A percentile compares a stretch with the other conserved stretches of the same genome.
phyloP scores from a whole-genome alignment of 2,113 vertebrate genomes.

The Oreotrochilus melanogaster region DNA sequence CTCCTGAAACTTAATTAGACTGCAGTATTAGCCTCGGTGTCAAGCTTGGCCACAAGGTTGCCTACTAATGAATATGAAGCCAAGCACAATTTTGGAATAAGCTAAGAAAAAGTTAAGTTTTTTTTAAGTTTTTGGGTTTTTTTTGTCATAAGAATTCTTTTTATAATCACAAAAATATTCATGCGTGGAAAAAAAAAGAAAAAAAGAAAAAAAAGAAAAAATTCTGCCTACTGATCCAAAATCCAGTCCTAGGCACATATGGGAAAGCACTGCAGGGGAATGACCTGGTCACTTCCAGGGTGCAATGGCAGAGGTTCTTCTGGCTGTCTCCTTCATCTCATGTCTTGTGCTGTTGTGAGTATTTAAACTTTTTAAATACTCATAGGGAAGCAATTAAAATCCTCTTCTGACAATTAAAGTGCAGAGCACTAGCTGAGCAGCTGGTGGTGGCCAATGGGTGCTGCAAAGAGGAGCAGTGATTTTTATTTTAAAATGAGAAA shows the following conservation, averaged over 20 bases:
- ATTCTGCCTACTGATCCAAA: not conserved
- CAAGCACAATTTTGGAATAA: not conserved
- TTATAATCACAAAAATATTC: not conserved
- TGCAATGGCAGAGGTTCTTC: not conserved
- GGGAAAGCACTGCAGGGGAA: not conserved
- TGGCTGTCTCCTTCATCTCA: not conserved
- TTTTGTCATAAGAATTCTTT: not conserved
- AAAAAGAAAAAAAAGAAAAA: not conserved
- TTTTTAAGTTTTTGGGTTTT: not conserved
- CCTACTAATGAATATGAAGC: not conserved
- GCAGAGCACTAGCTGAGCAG: not conserved
- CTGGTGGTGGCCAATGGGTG: not conserved
- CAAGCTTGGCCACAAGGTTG: not conserved
- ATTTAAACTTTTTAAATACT: not conserved
- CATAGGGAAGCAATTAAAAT: not conserved
- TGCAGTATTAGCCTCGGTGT: not conserved
- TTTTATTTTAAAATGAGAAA: conserved; percentile 1
- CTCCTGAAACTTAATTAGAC: not conserved
- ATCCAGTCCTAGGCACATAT: not conserved
- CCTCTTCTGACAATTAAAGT: not conserved
- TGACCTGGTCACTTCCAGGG: fast-evolving
- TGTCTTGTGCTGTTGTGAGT: not conserved
- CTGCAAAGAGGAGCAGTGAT: not conserved
- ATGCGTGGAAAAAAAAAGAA: not conserved
- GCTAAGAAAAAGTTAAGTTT: not conserved